A percentile compares a stretch with the other conserved stretches of the same genome.
Evolutionary conservation across 1,140 invertebrate species (phyloP).

Genomic region (Penaeus chinensis): DNA sequence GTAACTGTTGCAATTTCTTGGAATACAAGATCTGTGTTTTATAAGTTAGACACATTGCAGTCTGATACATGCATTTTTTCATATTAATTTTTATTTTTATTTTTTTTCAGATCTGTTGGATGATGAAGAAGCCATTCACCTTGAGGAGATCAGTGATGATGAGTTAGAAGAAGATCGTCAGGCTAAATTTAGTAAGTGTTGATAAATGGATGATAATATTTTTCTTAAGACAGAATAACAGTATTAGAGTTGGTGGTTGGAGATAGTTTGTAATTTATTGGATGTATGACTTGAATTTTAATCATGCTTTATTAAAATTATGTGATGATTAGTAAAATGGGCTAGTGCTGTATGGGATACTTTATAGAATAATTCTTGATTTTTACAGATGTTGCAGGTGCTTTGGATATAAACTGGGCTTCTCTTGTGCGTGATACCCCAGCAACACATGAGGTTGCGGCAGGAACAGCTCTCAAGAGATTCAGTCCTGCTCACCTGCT

Average conservation of each 20-base stretch:
- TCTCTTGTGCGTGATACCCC: conserved; percentile 31
- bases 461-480: conserved; percentile 45
- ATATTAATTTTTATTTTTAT: conserved; percentile 13
- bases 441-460: conserved; percentile 43
- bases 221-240: neutral
- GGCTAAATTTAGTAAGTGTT: conserved; percentile 63
- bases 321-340: too few relatives aligned
- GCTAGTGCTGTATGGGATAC: neutral
- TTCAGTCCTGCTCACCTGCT: conserved; percentile 48
- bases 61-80: neutral
- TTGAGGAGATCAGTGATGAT: conserved; percentile 63
- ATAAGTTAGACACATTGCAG: neutral
- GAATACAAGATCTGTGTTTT: neutral
- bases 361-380: neutral
- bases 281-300: neutral
- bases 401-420: conserved; percentile 58
- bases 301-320: neutral
- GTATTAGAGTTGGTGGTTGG: too few relatives aligned
- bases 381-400: conserved; percentile 47
- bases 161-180: conserved; percentile 62
- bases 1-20: neutral
- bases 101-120: conserved; percentile 57
- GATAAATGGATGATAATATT: neutral
- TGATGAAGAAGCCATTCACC: conserved; percentile 60
- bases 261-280: too few relatives aligned